Evolutionary conservation across 2,797 vertebrate species (phyloP), one percentile per base, ranked within the genome.

Genomic region (Sebastes nivosus): DNA sequence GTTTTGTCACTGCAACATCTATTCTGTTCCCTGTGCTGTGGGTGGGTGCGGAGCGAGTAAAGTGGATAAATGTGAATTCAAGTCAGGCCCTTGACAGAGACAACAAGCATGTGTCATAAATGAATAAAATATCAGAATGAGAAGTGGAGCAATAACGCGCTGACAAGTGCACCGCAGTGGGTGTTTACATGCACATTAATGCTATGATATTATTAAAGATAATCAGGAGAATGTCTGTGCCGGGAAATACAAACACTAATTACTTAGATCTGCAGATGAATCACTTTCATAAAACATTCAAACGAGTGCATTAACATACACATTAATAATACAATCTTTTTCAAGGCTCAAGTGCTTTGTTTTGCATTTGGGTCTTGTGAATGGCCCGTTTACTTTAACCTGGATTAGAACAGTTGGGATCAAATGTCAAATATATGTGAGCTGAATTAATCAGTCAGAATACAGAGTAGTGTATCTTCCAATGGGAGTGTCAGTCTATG

Each of bases 41-140:
- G 67, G 46, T 57, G 52, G 65, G 52, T 3, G 2, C 7, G 0
- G 50, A 65, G 22, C 16, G 3, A 38, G 29, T 7, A 16, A 75
- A 72, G 55, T 2, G 38, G 57, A 52, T 60, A 10, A 67, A 50
- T 70, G 34, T 30, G 24, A 75, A 82, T 68, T 77, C 20, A 63
- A 83, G 58, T 81, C 71, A 59, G 38, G 59, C 64, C 30, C 27
- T 61, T 30, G 22, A 79, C 36, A 75, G 24, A 72, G 6, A 78
- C 13, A 59, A 73, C 30, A 67, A 77, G 29, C 18, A 65, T n/a
- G 52, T 55, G 71, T 80, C 61, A 83, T 67, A 54, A 80, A 84
- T 85, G 1, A 87, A 83, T 82, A 70, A 84, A 81, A 77, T 69
- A 77, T 81, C 24, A 71, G 14, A 61, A 50, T 54, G 30, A 69